Percentiles rank a stretch among this genome's conserved stretches.
Evolutionary conservation across 2,888 invertebrate species (phyloP).

Genomic region (Plagiodera versicolora): DNA sequence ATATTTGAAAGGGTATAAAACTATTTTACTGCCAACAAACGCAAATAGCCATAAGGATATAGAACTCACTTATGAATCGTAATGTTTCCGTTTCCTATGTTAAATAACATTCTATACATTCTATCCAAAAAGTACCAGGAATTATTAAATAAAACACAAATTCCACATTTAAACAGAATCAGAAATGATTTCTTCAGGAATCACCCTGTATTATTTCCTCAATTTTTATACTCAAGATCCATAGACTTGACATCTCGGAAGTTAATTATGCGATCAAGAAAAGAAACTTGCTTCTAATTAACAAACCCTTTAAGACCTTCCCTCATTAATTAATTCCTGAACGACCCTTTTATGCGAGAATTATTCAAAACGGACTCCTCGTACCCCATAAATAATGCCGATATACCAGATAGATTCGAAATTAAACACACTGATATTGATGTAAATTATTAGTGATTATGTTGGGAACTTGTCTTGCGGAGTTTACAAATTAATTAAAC

Average conservation of each 20-base stretch:
- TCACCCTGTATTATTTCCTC: too few species aligned
- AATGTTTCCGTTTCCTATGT: neutral
- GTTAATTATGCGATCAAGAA: slow-evolving; percentile 17
- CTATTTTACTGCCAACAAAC: neutral
- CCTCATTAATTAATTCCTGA: slow-evolving; percentile 20
- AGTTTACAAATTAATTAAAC: slow-evolving; percentile 33
- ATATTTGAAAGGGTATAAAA: neutral
- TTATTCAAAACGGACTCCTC: slow-evolving; percentile 27
- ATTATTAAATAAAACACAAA: too few species aligned
- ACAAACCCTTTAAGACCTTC: slow-evolving; percentile 10
- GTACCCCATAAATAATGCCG: slow-evolving; percentile 29
- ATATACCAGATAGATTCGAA: slow-evolving; percentile 29
- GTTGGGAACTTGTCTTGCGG: slow-evolving; percentile 17
- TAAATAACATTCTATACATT: too few species aligned
- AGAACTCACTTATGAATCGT: neutral
- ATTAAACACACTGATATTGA: slow-evolving; percentile 28
- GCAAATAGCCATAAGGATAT: neutral
- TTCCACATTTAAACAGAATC: too few species aligned
- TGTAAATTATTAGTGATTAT: slow-evolving; percentile 28
- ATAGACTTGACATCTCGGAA: neutral
- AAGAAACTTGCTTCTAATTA: slow-evolving; percentile 21
- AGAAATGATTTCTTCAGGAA: too few species aligned
- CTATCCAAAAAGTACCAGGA: too few species aligned
- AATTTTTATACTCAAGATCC: neutral
- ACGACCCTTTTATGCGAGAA: slow-evolving; percentile 26